Base-by-base conservation (phyloP, 2,797 vertebrate species). In the Girardinus metallicus region DNA sequence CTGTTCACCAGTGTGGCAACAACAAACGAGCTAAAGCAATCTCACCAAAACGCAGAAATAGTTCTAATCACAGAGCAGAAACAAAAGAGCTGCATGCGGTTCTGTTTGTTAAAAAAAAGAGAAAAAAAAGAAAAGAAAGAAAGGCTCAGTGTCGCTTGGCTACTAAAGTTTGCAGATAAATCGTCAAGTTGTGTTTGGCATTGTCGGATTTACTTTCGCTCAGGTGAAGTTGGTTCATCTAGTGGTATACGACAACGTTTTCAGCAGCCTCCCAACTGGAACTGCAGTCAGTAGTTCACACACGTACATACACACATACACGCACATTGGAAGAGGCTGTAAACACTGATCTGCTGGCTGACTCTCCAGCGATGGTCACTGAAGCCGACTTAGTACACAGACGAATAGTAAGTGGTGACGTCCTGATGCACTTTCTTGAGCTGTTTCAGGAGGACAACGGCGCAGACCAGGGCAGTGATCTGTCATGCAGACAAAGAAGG, bases 391-490 rank as follows among this genome's bases (percentile, higher is more conserved):
- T 73, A 91, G 85, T 94, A 93, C 74, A 91, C 91, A 0, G 76
- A 7, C 0, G 86, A 39, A 26, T 90, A 94, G 80, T 87, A 68
- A 0, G 66, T 0, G 0, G 36, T 29, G 43, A 82, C 0, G 0
- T 11, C 64, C 72, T n/a, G 82, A n/a, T 76, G 49, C 70, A 0
- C 18, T 60, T 0, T 89, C 85, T 89, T 94, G 74, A 93, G 41
- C 66, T 88, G 77, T 31, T 81, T 78, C 70, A 83, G 39, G 79
- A 95, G 90, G 80, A 92, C 13, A 39, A 0, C 0, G 75, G 76
- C 0, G 80, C 93, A 94, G 76, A 89, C 57, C 87, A 93, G 55
- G 55, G 91, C 90, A 1, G 13, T 74, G 1, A 95, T 82, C 94
- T 94, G 89, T 87, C 64, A 79, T 71, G 34, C 44, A 81, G 66